These are phyloP conservation scores for Phengaris alcon DNA, from an alignment of 2,888 invertebrate species.

Conservation along the genomic window DNA sequence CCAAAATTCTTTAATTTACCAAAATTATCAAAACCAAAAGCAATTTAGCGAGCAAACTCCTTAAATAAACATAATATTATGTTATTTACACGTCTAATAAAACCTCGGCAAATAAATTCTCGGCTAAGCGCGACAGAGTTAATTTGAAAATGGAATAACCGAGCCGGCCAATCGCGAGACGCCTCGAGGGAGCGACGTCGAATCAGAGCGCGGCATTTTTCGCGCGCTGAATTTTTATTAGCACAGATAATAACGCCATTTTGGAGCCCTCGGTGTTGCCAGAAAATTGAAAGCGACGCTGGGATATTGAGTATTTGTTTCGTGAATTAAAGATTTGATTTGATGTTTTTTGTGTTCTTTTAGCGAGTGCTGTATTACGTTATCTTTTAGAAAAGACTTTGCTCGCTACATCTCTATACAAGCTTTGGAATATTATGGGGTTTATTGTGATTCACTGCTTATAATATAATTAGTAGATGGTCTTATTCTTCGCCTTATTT, in stretches of 20 bases:
- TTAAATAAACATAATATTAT: conserved; percentile 35
- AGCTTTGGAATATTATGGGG: too few species aligned
- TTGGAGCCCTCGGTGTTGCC: conserved; percentile 61
- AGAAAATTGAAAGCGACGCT: conserved; percentile 55
- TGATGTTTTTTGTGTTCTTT: background rate
- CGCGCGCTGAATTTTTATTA: conserved; percentile 80
- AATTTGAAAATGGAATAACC: conserved; percentile 79
- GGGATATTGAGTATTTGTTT: conserved; percentile 11
- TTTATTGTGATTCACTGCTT: too few species aligned
- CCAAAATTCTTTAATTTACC: too few species aligned
- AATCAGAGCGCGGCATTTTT: conserved; percentile 66
- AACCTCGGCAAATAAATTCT: conserved; percentile 62
- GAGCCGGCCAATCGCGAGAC: conserved; percentile 63
- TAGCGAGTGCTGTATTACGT: background rate
- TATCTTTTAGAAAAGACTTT: too few species aligned
- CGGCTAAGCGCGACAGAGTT: conserved; percentile 68
- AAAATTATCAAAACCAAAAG: background rate
- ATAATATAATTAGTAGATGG: too few species aligned
- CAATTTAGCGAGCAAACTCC: background rate
- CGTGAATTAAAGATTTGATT: background rate
- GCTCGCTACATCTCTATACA: too few species aligned
- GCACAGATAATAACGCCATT: conserved; percentile 76
- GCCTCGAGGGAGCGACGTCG: conserved; percentile 62
- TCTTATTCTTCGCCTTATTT: too few species aligned
- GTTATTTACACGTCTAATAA: conserved; percentile 45